phyloP scores from a whole-genome alignment of 1,140 invertebrate genomes.

The Sogatella furcifera region DNA sequence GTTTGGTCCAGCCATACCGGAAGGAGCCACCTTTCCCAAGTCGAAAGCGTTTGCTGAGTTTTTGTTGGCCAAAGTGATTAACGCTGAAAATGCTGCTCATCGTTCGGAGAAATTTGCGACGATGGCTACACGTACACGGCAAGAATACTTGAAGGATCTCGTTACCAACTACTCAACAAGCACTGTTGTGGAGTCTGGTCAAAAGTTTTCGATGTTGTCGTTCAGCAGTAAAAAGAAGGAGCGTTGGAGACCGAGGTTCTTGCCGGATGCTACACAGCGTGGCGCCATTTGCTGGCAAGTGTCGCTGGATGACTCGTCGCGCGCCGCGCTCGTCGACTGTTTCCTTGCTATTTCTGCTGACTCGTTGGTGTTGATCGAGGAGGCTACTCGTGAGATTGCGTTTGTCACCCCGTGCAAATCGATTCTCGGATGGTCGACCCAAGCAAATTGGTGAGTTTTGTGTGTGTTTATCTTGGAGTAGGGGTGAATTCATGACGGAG shows the following conservation, averaged over 20 bases:
- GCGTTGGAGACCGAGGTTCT: slow-evolving; percentile 47
- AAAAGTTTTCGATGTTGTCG: slow-evolving; percentile 72
- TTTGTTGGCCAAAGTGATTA: slow-evolving; percentile 91
- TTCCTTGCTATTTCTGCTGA: slow-evolving; percentile 81
- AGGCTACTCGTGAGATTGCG: slow-evolving; percentile 68
- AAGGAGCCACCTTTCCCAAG: slow-evolving; percentile 74
- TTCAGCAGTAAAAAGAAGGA: slow-evolving; percentile 64
- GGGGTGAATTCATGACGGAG: too few species aligned
- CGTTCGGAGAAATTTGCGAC: slow-evolving; percentile 93
- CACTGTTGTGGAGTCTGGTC: slow-evolving; percentile 70
- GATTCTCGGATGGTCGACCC: slow-evolving; percentile 70
- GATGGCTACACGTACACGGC: slow-evolving; percentile 91
- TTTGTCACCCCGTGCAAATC: slow-evolving; percentile 76
- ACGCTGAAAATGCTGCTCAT: slow-evolving; percentile 95
- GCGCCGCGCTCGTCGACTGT: slow-evolving; percentile 59
- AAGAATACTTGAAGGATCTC: slow-evolving; percentile 90
- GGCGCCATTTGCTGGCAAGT: slow-evolving; percentile 73
- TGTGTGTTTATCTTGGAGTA: too few species aligned
- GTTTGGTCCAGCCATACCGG: slow-evolving; percentile 87
- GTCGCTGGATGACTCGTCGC: slow-evolving; percentile 55
- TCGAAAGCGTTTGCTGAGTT: slow-evolving; percentile 87
- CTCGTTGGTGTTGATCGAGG: slow-evolving; percentile 77
- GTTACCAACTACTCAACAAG: slow-evolving; percentile 75
- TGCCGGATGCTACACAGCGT: slow-evolving; percentile 51
- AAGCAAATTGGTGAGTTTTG: slow-evolving; percentile 42